Conservation (phyloP, 2,797 vertebrate genomes). For the Nyctibius grandis region DNA sequence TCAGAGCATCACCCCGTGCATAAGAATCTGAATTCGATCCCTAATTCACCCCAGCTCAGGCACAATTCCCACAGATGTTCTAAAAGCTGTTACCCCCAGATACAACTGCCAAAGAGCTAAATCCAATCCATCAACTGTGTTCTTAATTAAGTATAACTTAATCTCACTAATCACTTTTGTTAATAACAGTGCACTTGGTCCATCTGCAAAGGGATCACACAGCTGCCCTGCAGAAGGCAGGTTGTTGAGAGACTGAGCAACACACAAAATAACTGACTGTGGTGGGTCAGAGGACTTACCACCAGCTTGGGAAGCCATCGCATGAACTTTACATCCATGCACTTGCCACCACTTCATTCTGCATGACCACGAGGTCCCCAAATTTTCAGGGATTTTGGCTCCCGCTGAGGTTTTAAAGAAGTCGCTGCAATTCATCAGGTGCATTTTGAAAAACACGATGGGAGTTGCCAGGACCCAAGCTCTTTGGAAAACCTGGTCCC, state of each 20-base stretch:
- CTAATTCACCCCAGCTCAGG: background rate
- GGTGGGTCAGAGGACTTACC: background rate
- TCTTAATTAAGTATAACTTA: background rate
- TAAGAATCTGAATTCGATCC: background rate
- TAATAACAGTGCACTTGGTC: background rate
- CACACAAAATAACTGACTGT: too few relatives aligned
- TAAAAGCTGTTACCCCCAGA: background rate
- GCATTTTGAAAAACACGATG: background rate
- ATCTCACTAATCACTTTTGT: background rate
- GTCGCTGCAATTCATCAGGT: background rate
- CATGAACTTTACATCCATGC: fast-evolving
- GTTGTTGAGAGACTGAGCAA: background rate
- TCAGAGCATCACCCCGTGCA: fast-evolving
- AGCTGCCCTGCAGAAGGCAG: background rate
- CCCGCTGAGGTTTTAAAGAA: background rate
- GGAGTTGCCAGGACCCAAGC: slow-evolving; percentile 1
- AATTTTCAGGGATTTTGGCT: fast-evolving
- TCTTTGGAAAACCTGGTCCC: background rate
- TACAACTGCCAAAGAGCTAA: background rate
- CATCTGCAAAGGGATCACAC: background rate
- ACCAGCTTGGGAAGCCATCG: fast-evolving
- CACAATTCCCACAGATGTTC: background rate
- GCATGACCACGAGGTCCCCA: fast-evolving
- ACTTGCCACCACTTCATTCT: background rate
- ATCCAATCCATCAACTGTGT: background rate